These are phyloP conservation scores for Zalophus californianus DNA, from an alignment of 2,797 vertebrate genomes.

Conservation along the genomic window DNA sequence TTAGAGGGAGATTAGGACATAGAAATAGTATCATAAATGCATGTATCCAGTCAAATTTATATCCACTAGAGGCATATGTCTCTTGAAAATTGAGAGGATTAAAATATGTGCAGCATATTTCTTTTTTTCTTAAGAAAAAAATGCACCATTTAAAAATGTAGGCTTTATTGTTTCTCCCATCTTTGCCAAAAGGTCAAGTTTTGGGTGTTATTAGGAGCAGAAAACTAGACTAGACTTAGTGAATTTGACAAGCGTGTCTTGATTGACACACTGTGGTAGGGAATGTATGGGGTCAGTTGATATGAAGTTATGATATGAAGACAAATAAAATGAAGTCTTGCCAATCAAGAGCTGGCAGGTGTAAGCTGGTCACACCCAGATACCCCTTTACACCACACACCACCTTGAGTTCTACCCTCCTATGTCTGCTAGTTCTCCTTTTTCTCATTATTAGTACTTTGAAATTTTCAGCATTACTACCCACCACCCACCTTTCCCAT, in stretches of 20 bases:
- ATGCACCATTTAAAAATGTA: not conserved
- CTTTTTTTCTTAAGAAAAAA: not conserved
- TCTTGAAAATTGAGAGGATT: not conserved
- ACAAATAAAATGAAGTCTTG: not conserved
- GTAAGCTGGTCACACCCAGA: not conserved
- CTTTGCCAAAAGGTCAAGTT: not conserved
- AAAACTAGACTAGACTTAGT: not conserved
- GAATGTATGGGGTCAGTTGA: not conserved
- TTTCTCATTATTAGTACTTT: not conserved
- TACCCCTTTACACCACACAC: not conserved
- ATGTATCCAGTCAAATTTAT: not conserved
- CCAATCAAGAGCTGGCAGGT: not conserved
- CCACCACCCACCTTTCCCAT: not conserved
- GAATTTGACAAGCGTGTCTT: not conserved
- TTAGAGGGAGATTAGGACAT: not conserved
- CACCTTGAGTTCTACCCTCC: not conserved
- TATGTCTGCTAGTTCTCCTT: not conserved
- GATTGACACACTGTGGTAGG: not conserved
- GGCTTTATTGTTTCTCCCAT: not conserved
- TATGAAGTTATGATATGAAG: not conserved
- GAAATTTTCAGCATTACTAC: not conserved
- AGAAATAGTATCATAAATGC: not conserved
- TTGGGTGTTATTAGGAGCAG: not conserved
- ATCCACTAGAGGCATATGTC: not conserved
- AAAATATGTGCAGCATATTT: not conserved